Percentiles rank a stretch among this genome's conserved stretches.
phyloP scores from a whole-genome alignment of 1,140 invertebrate species.

The Macrosteles quadrilineatus region DNA sequence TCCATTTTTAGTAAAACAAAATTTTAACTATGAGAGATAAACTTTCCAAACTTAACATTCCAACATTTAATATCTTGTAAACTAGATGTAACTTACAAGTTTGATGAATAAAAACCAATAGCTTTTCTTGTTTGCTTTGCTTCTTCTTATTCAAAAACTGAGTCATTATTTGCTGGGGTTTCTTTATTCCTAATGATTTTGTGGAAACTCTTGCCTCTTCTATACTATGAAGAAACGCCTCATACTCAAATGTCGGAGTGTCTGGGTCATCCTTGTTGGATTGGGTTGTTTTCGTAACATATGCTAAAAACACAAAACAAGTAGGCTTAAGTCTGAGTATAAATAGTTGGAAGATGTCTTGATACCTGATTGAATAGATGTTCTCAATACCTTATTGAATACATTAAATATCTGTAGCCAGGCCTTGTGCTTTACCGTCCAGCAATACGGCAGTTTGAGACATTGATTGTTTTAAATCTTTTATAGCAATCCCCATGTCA shows the following conservation, averaged over 20 bases:
- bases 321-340: constrained; percentile 34
- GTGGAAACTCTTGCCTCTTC: constrained; percentile 53
- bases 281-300: constrained; percentile 27
- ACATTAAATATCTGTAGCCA: not conserved
- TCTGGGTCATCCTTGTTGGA: constrained; percentile 30
- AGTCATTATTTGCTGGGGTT: constrained; percentile 67
- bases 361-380: not conserved
- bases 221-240: constrained; percentile 62
- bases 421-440: not conserved
- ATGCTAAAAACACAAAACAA: constrained; percentile 36
- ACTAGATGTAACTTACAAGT: constrained; percentile 69
- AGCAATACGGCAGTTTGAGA: not conserved
- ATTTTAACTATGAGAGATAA: not conserved
- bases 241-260: constrained; percentile 52
- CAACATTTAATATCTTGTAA: too few relatives aligned
- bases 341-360: not conserved
- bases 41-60: too few relatives aligned
- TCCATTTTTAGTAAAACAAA: constrained; percentile 3
- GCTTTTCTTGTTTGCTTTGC: constrained; percentile 59
- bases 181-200: constrained; percentile 56
- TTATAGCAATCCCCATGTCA: not conserved
- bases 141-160: constrained; percentile 77
- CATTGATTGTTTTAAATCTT: not conserved
- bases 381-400: not conserved
- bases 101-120: constrained; percentile 74